Conservation (phyloP, 2,113 vertebrate genomes). For the Naja naja region DNA sequence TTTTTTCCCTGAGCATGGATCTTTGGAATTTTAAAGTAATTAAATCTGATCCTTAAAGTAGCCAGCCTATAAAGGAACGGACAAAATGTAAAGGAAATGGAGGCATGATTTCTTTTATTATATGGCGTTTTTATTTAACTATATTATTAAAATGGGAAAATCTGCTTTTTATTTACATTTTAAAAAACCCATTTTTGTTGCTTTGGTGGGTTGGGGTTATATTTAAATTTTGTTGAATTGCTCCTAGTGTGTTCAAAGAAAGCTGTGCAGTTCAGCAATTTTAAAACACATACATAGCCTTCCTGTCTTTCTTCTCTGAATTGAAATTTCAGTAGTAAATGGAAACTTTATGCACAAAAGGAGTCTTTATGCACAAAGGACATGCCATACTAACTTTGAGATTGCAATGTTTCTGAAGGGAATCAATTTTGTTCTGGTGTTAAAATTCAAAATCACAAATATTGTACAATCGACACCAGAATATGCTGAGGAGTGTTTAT, state of each 20-base stretch:
- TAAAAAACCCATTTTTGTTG: neutral
- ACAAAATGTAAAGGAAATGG: constrained; percentile 37
- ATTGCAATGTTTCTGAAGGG: neutral
- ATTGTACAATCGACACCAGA: neutral
- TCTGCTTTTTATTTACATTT: neutral
- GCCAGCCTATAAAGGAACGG: constrained; percentile 14
- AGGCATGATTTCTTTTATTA: constrained; percentile 26
- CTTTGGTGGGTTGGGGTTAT: neutral
- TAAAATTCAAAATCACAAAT: neutral
- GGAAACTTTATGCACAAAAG: neutral
- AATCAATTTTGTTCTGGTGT: neutral
- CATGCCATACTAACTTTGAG: neutral
- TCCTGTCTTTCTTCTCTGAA: neutral
- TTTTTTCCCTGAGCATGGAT: constrained; percentile 61
- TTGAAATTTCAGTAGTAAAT: neutral
- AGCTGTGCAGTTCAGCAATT: neutral
- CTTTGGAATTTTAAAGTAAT: constrained; percentile 61
- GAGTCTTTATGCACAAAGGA: neutral
- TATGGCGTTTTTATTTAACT: constrained; percentile 32
- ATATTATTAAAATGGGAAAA: neutral
- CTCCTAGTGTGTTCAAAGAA: neutral
- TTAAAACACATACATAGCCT: neutral
- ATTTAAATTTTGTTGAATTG: neutral
- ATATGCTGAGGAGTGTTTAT: neutral
- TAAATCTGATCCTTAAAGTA: constrained; percentile 49